Evolutionary conservation across 2,888 invertebrate genomes (phyloP), one percentile per base, ranked within the genome.

Genomic region (Drosophila buzzatii): DNA sequence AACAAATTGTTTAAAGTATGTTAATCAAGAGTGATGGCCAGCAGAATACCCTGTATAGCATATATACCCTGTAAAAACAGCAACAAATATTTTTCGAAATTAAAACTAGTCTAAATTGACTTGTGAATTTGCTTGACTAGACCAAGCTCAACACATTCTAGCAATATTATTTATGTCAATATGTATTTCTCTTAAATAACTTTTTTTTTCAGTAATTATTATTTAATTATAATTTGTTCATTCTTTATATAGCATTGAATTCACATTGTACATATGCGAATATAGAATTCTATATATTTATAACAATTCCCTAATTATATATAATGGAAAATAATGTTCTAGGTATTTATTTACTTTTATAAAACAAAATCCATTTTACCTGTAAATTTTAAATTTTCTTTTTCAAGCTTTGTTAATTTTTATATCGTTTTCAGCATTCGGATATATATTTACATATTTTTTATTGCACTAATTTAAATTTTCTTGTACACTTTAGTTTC

Each of bases 401-500:
- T 49, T 12, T 7, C 2, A n/a, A 27, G n/a, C 10, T 31, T 18
- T 8, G 14, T 51, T 14, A 14, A 0, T 18, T 31, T 18, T 51
- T 14, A 47, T 14, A 5, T n/a, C 4, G 10, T 49, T 49, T 31
- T 9, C 3, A 9, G 16, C 16, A n/a, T 27, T n/a, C n/a, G 14
- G 2, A 9, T 7, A 3, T 23, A 23, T 14, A 1, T n/a, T n/a
- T n/a, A 18, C n/a, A 10, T 31, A 6, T 33, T 33, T 51, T 37
- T 33, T 2, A 51, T 27, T 52, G 23, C 16, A 27, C 6, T 49
- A 37, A 60, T 49, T 51, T 35, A 61, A 56, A 27, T 27, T 27
- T 27, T 27, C 27, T 27, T 27, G 27, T 6, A 35, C 55, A 51
- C 39, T 59, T 44, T 16, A 42, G 47, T 16, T 31, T 20, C n/a